Evolutionary conservation across 2,797 vertebrate species (phyloP).

Genomic region (Gallinago stenura): DNA sequence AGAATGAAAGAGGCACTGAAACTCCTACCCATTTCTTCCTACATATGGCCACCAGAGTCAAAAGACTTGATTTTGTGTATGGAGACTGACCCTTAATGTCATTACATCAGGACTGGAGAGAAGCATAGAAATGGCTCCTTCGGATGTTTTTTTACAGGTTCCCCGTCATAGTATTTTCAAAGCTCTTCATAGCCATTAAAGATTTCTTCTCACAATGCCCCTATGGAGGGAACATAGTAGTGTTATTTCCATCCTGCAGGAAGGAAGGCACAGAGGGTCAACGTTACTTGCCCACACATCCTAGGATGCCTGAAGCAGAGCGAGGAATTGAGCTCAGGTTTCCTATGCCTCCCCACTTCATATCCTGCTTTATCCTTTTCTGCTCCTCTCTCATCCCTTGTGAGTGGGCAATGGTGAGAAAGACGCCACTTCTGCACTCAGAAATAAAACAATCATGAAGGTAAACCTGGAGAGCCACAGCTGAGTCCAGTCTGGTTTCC

Average conservation of each 20-base stretch:
- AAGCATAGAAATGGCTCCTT: background rate
- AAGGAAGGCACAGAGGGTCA: background rate
- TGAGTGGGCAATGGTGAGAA: background rate
- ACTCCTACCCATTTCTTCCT: background rate
- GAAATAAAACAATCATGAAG: background rate
- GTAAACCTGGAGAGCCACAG: background rate
- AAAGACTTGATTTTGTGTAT: background rate
- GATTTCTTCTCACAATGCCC: background rate
- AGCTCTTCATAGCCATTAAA: background rate
- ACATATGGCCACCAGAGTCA: rapidly evolving
- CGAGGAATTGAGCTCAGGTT: slow-evolving; percentile 5
- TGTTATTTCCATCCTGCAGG: background rate
- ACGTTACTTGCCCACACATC: background rate
- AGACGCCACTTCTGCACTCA: background rate
- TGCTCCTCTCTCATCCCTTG: background rate
- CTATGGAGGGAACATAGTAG: background rate
- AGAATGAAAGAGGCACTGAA: background rate
- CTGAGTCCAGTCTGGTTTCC: background rate
- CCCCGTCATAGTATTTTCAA: background rate
- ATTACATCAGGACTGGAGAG: background rate
- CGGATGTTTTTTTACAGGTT: background rate
- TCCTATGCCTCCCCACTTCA: background rate
- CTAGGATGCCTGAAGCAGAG: background rate
- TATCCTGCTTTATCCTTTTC: background rate
- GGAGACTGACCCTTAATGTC: background rate